A percentile compares a stretch with the other conserved stretches of the same genome.
Conservation (phyloP, 2,113 vertebrate genomes). For the Stictonetta naevosa region DNA sequence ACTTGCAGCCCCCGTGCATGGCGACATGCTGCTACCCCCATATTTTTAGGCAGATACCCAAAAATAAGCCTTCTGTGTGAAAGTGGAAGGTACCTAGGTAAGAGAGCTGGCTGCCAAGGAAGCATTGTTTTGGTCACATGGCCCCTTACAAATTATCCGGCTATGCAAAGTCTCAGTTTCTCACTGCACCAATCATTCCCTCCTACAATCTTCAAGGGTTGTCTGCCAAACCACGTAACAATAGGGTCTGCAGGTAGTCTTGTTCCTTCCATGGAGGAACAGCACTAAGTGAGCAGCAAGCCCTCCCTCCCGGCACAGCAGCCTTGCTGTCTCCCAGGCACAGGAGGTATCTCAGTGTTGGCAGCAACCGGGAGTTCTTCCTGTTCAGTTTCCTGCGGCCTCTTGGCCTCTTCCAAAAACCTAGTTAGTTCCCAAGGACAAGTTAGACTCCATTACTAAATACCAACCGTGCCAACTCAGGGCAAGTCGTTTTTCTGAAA, state of each 20-base stretch:
- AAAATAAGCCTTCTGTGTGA: not conserved
- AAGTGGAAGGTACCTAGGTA: not conserved
- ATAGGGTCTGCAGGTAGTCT: fast-evolving
- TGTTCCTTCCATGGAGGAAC: not conserved
- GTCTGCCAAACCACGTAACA: not conserved
- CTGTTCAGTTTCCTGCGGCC: not conserved
- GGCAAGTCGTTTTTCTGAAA: not conserved
- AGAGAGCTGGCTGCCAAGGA: not conserved
- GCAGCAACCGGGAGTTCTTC: not conserved
- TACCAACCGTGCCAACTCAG: not conserved
- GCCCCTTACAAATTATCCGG: not conserved
- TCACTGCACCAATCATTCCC: not conserved
- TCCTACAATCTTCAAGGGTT: fast-evolving
- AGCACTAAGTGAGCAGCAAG: not conserved
- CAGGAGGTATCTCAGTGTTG: not conserved
- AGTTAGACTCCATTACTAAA: not conserved
- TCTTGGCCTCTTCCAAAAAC: not conserved
- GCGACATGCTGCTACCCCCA: not conserved
- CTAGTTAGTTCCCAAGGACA: not conserved
- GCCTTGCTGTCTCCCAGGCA: not conserved
- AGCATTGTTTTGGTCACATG: not conserved
- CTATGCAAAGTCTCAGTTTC: not conserved
- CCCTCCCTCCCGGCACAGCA: not conserved
- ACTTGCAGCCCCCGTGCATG: fast-evolving
- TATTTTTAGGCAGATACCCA: not conserved